A percentile compares a stretch with the other conserved stretches of the same genome.
phyloP scores from a whole-genome alignment of 2,113 vertebrate species.

The Pogona vitticeps region DNA sequence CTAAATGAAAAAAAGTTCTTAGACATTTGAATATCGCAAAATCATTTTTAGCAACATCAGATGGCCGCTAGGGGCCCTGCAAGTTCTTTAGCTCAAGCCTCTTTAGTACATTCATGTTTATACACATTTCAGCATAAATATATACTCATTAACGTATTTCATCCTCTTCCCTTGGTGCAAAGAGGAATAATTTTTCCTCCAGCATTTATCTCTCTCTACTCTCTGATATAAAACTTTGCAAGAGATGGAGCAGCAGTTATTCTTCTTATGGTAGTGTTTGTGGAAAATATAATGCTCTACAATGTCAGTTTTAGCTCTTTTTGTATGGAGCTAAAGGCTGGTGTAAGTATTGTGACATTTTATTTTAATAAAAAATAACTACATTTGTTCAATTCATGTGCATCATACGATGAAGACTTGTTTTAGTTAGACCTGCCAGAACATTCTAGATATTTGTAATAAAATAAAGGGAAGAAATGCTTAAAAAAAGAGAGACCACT shows the following conservation, averaged over 20 bases:
- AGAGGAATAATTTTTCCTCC: neutral
- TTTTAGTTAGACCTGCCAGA: neutral
- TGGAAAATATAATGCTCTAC: neutral
- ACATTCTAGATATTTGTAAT: neutral
- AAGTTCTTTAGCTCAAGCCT: slow-evolving; percentile 12
- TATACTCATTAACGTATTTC: neutral
- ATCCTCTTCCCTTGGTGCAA: neutral
- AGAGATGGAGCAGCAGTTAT: neutral
- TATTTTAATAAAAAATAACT: neutral
- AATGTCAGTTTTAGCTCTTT: neutral
- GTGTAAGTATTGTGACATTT: neutral
- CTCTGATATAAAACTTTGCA: neutral
- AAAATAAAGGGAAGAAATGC: too few relatives aligned
- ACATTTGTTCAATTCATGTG: neutral
- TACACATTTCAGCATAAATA: neutral
- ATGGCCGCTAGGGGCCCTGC: slow-evolving; percentile 42
- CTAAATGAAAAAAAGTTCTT: neutral
- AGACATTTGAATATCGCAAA: neutral
- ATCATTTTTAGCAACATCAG: neutral
- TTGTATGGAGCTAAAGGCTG: neutral
- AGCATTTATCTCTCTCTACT: neutral
- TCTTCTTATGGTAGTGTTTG: neutral
- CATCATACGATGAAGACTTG: neutral
- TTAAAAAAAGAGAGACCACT: neutral
- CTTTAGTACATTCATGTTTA: fast-evolving